Evolutionary conservation across 2,113 vertebrate genomes (phyloP).

Genomic region (Grantiella picta): DNA sequence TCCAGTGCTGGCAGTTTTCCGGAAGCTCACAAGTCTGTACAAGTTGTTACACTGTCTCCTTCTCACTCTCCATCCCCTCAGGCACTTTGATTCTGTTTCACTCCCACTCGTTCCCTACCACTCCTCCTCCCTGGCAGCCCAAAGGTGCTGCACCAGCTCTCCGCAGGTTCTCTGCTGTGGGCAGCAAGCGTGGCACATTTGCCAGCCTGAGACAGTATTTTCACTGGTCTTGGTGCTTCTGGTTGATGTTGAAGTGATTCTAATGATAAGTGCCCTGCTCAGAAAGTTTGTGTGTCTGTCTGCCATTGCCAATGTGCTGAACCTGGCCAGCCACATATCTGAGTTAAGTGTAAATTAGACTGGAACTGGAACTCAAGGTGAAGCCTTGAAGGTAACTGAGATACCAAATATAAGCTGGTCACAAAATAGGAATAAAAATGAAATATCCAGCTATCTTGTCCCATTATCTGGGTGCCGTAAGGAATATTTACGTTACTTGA

Average conservation of each 20-base stretch:
- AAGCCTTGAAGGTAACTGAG: background rate
- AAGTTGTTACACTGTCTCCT: slow-evolving; percentile 31
- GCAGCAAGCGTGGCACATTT: slow-evolving; percentile 3
- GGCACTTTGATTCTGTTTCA: background rate
- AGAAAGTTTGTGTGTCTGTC: background rate
- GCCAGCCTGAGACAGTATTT: background rate
- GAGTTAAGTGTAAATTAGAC: background rate
- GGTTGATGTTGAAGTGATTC: background rate
- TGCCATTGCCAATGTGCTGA: background rate
- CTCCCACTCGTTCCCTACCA: background rate
- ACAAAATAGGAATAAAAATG: background rate
- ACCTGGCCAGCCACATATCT: background rate
- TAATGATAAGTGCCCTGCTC: background rate
- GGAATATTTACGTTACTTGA: background rate
- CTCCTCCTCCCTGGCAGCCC: background rate
- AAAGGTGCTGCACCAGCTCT: slow-evolving; percentile 24
- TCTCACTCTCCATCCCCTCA: slow-evolving; percentile 8
- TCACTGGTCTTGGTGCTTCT: background rate
- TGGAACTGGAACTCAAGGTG: background rate
- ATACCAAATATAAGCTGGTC: background rate
- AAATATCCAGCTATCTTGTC: background rate
- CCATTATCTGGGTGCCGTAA: background rate
- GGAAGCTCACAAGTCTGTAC: background rate
- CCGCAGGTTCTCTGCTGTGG: background rate
- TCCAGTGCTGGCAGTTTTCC: background rate